Conservation (phyloP, 2,113 vertebrate genomes). For the Serilophus lunatus region DNA sequence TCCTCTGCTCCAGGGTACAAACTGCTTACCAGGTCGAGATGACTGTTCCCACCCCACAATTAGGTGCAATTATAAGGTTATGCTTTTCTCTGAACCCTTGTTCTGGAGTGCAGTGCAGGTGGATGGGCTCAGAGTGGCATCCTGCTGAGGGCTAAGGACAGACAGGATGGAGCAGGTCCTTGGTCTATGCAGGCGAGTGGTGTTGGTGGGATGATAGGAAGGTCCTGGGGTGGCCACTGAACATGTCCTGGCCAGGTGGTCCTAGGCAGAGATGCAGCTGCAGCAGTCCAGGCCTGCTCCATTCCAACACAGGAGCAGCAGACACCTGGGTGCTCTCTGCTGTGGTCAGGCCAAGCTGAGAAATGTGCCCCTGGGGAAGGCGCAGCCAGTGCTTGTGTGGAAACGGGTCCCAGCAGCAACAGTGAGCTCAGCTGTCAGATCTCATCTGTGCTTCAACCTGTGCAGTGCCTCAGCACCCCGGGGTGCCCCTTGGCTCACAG, state of each 20-base stretch:
- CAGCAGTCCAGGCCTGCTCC: neutral
- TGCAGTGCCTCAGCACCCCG: neutral
- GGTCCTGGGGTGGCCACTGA: neutral
- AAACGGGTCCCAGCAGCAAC: neutral
- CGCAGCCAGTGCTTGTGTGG: accelerated
- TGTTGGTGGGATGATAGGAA: neutral
- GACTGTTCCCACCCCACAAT: neutral
- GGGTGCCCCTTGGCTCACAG: neutral
- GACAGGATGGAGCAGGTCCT: neutral
- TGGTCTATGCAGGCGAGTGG: accelerated
- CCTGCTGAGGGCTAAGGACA: accelerated
- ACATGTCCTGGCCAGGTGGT: neutral
- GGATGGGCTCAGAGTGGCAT: neutral
- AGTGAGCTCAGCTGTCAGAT: accelerated
- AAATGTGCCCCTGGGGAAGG: neutral
- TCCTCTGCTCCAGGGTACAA: slow-evolving; percentile 4
- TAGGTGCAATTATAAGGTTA: neutral
- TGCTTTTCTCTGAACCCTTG: neutral
- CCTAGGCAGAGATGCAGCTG: neutral
- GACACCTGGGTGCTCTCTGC: neutral
- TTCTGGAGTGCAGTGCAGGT: neutral
- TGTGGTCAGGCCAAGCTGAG: neutral
- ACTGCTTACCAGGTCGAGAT: neutral
- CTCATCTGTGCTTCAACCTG: neutral
- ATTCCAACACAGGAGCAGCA: neutral